Base-by-base conservation (phyloP, 2,113 vertebrate genomes). In the Tetraodon nigroviridis region DNA sequence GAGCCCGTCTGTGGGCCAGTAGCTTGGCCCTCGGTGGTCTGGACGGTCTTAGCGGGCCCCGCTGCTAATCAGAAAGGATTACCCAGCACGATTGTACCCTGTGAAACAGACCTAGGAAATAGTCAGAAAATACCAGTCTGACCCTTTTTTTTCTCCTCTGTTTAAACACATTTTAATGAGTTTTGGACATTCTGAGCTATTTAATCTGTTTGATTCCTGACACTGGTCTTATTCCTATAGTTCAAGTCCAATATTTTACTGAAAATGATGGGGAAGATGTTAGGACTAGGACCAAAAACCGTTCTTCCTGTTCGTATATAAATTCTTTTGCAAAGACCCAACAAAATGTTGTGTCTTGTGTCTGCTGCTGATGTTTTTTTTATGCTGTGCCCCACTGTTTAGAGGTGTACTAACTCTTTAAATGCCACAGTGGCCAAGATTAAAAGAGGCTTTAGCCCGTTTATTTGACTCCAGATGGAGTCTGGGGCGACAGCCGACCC, bases 41-140 rank as follows among this genome's bases (percentile, higher is more conserved):
- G 61, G 65, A 75, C 40, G 51, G 81, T 76, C 61, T 82, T 83
- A 84, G 58, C 32, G 18, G 51, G 45, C 58, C 69, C 24, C 7
- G 42, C 67, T 66, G 54, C 66, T 76, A 62, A 82, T 87, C 84
- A 84, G 59, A 62, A 27, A 53, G 76, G 87, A 85, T 17, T 86
- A 87, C 64, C 3, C 3, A 67, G 51, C 51, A 32, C 15, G 20
- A 51, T 50, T 45, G 51, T 40, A 55, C 14, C 66, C 51, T 68
- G 48, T 69, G 61, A 63, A 64, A 55, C 41, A 67, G 55, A 71
- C 81, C 53, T 54, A 66, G 69, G 54, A 62, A 68, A 67, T 48
- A 22, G 44, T 21, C 57, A 60, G 55, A 61, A 72, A 67, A 65
- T 59, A 72, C 64, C 42, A 51, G 58, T 12, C 11, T 47, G 70